A percentile compares a stretch with the other conserved stretches of the same genome.
Conservation (phyloP, 2,888 invertebrate species). For the Nipponacmea schrenckii region DNA sequence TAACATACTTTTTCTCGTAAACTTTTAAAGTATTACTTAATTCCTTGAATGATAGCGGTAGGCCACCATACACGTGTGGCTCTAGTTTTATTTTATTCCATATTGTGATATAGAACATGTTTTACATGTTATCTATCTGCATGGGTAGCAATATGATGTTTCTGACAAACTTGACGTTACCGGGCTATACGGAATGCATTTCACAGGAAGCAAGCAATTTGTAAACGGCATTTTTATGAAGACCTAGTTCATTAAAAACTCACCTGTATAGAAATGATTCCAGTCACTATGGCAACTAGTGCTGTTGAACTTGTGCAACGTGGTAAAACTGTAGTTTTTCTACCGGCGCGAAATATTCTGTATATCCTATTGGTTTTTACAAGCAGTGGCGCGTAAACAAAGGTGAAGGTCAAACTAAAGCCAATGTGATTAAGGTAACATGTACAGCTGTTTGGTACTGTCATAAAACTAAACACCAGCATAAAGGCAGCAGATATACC, state of each 20-base stretch:
- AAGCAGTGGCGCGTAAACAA: conserved; percentile 58
- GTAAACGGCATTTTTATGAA: no score
- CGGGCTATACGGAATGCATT: no score
- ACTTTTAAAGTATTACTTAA: no score
- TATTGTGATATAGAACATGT: no score
- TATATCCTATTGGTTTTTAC: conserved; percentile 62
- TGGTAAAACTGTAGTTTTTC: conserved; percentile 47
- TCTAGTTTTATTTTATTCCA: no score
- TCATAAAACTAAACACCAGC: conserved; percentile 49
- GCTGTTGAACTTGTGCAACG: conserved; percentile 51
- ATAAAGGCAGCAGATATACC: conserved; percentile 53
- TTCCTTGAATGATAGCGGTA: no score
- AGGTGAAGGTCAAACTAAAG: conserved; percentile 58
- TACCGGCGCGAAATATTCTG: conserved; percentile 55
- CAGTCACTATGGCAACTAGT: conserved; percentile 48
- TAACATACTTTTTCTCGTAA: no score
- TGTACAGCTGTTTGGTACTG: conserved; percentile 42
- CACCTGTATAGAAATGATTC: conserved; percentile 52
- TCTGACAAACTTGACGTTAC: no score
- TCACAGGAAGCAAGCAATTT: no score
- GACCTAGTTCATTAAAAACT: conserved; percentile 17
- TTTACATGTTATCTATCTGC: no score
- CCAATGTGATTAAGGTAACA: conserved; percentile 56
- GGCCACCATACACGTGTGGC: no score
- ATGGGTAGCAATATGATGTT: no score